Evolutionary conservation across 2,888 invertebrate species (phyloP).

Genomic region (Hydroisotoma schaefferi): DNA sequence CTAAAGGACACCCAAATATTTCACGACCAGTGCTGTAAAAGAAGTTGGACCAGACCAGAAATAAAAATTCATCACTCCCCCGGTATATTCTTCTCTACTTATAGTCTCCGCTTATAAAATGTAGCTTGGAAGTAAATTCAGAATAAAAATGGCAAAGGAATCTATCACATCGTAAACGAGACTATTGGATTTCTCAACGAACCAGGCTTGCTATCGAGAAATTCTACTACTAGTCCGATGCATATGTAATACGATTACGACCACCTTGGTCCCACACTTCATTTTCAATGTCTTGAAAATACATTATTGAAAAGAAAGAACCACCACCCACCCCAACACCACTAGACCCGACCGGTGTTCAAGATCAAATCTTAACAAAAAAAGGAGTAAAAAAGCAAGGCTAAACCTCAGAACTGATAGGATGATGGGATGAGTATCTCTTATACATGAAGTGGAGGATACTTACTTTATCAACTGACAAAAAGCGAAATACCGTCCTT

Average conservation of each 20-base stretch:
- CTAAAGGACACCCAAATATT: constrained; percentile 39
- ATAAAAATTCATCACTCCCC: no score
- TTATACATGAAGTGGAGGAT: no score
- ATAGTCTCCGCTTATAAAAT: background rate
- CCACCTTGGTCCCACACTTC: constrained; percentile 26
- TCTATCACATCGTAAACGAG: constrained; percentile 38
- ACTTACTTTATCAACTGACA: no score
- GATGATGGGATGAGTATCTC: background rate
- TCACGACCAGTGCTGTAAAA: constrained; percentile 23
- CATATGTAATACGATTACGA: constrained; percentile 27
- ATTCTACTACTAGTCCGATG: constrained; percentile 24
- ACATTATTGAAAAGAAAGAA: constrained; percentile 30
- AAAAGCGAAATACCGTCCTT: background rate
- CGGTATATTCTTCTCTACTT: no score
- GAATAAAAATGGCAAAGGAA: constrained; percentile 38
- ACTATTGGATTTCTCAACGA: constrained; percentile 31
- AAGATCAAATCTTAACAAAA: constrained; percentile 5
- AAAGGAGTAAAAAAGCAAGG: background rate
- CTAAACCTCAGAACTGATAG: background rate
- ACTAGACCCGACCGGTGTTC: background rate
- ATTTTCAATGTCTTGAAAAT: constrained; percentile 21
- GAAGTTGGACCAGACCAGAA: background rate
- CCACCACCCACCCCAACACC: constrained; percentile 24
- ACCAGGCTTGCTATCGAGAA: constrained; percentile 16
- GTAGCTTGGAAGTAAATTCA: background rate